phyloP scores from a whole-genome alignment of 2,888 invertebrate species.

The Drosophila koepferae region DNA sequence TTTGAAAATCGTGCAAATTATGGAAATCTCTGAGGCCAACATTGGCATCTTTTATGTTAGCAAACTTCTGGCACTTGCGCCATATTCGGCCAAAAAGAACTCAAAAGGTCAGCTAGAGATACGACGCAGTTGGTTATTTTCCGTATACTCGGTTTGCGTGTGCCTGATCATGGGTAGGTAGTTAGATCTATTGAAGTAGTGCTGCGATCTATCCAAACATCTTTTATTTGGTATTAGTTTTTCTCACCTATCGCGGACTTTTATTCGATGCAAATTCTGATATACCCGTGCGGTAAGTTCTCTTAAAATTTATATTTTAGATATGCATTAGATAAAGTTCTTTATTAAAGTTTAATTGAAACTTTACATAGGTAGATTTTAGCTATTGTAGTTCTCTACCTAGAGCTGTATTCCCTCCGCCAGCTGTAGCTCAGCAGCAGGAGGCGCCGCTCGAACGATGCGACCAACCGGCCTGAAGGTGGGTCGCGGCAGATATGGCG shows the following conservation, averaged over 20 bases:
- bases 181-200: no score
- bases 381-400: not conserved
- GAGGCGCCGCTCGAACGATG: conserved; percentile 28
- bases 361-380: not conserved
- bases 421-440: not conserved
- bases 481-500: conserved; percentile 24
- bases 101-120: conserved; percentile 78
- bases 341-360: not conserved
- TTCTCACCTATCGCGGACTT: conserved; percentile 83
- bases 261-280: conserved; percentile 84
- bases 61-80: conserved; percentile 82
- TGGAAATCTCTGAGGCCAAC: conserved; percentile 83
- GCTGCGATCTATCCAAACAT: no score
- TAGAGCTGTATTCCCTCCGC: conserved; percentile 1
- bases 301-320: not conserved
- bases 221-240: conserved; percentile 55
- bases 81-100: conserved; percentile 77
- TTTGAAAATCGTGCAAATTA: conserved; percentile 32
- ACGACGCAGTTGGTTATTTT: conserved; percentile 78
- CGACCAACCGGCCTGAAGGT: conserved; percentile 29
- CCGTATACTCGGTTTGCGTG: conserved; percentile 79
- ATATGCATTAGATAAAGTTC: not conserved
- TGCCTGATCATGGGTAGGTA: conserved; percentile 80
- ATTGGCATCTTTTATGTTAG: conserved; percentile 83
- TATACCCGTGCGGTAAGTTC: conserved; percentile 82